Evolutionary conservation across 2,888 invertebrate species (phyloP), one percentile per base, ranked within the genome.

Genomic region (Idaea aversata): DNA sequence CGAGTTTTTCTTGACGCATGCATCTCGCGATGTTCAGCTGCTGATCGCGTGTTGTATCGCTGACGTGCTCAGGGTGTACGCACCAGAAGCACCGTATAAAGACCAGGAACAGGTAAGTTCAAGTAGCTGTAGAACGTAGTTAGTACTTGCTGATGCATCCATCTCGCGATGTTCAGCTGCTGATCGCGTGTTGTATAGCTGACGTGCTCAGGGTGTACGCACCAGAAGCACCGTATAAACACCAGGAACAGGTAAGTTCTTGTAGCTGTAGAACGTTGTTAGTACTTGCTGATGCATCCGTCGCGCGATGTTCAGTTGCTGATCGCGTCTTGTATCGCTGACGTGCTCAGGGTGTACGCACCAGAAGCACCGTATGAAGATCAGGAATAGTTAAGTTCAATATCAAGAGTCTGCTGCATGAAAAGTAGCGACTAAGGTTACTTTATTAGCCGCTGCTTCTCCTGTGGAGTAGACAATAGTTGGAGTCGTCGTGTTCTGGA

Each of bases 281-380:
- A 99, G 77, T 97, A 96, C 85, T 99, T 98, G 87, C 93, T 99
- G 74, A 95, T 96, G 70, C 98, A 99, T 88, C 93, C 95, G 60
- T 98, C 97, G 68, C 95, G 97, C 74, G 99, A 99, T 89, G 99
- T 99, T 0, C 97, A 99, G 84, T 93, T 99, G 63, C 93, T 99
- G 57, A 97, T 99, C 68, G 99, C 99, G 0, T 99, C 99, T 88
- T 99, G 99, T 85, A 98, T 99, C 80, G 99, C 99, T 5, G 99
- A 99, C 88, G 98, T 99, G 47, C 95, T 99, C 72, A 93, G 99
- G 68, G 98, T 99, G 5, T 99, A 98, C 88, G 99, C 99, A 1
- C 99, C 99, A 0, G 99, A 99, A 85, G 99, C 99, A 57, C 99
- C 99, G 0, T 99, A 98, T 85, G 98, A 98, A 90, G 99, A 99